Base-by-base conservation (phyloP, 2,888 invertebrate genomes). In the Drosophila robusta region DNA sequence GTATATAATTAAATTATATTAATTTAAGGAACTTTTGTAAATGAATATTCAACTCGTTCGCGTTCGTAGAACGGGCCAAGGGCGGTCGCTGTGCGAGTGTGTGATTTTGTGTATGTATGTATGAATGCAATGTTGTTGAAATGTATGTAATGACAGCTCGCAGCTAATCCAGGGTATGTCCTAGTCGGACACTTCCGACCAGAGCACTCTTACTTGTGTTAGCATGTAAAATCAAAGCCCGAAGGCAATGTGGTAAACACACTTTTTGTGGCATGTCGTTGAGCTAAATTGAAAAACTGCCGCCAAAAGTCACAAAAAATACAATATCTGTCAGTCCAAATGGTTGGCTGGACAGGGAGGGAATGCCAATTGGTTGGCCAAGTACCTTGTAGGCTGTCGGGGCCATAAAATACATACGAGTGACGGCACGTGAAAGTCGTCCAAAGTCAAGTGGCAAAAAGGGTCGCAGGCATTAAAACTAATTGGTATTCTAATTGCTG, bases 401-500 rank as follows among this genome's bases (percentile, higher is more conserved):
- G 32, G 46, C 22, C 32, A 46, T 45, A 50, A 49, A 29, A 46
- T 29, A 12, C 26, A 38, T 8, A 34, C 11, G 34, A n/a, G 8
- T 36, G 22, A 11, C 6, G 16, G 39, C 71, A 75, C 75, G 75
- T 75, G 63, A 57, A 32, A 34, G 62, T 52, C 64, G 54, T 78
- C 62, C 61, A 34, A 38, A 18, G 18, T 18, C 18, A 65, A 70
- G 67, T 67, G 56, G 70, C 54, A 49, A 66, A 83, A 83, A 80
- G 80, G 80, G 70, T 70, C 61, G 51, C 46, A 63, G 22, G 49
- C 80, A 84, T 84, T 78, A 80, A 86, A 84, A 77, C 68, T 78
- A 80, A 84, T 84, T 78, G 84, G 52, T 54, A 75, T 70, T 71
- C 77, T 83, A 84, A 84, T 83, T 84, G 84, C 71, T 44, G 18